phyloP scores from a whole-genome alignment of 2,888 invertebrate species.

The Corbicula japonica region DNA sequence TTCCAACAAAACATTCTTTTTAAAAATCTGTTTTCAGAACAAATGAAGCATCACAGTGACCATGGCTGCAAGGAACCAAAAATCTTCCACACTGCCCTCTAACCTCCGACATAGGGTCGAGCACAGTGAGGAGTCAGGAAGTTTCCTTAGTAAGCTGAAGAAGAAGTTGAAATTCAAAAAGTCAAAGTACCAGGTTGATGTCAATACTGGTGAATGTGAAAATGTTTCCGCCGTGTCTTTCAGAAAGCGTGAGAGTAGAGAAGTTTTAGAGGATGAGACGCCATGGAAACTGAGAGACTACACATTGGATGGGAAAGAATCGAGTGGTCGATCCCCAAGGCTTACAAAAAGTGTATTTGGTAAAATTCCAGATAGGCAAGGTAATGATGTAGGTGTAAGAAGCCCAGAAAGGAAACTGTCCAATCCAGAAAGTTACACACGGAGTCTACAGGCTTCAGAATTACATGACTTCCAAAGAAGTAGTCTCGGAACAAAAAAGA shows the following conservation, averaged over 20 bases:
- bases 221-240: constrained; percentile 60
- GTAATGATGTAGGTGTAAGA: constrained; percentile 9
- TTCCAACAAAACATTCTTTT: no score
- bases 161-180: constrained; percentile 56
- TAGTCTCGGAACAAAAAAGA: constrained; percentile 12
- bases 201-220: constrained; percentile 62
- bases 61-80: constrained; percentile 52
- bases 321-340: constrained; percentile 40
- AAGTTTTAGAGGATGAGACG: constrained; percentile 36
- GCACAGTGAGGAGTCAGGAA: constrained; percentile 46
- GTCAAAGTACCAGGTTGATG: constrained; percentile 54
- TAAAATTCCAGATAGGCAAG: no score
- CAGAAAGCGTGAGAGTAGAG: constrained; percentile 49
- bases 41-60: no score
- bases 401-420: constrained; percentile 20
- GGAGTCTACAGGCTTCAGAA: constrained; percentile 14
- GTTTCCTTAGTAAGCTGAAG: constrained; percentile 53
- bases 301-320: constrained; percentile 16
- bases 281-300: constrained; percentile 21
- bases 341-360: constrained; percentile 26
- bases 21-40: no score
- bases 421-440: constrained; percentile 25
- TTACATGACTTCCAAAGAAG: constrained; percentile 10
- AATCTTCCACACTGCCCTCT: constrained; percentile 60
- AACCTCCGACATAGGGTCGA: constrained; percentile 41